These are phyloP conservation scores for Batillaria attramentaria DNA, from an alignment of 1,140 invertebrate species.

Conservation along the genomic window DNA sequence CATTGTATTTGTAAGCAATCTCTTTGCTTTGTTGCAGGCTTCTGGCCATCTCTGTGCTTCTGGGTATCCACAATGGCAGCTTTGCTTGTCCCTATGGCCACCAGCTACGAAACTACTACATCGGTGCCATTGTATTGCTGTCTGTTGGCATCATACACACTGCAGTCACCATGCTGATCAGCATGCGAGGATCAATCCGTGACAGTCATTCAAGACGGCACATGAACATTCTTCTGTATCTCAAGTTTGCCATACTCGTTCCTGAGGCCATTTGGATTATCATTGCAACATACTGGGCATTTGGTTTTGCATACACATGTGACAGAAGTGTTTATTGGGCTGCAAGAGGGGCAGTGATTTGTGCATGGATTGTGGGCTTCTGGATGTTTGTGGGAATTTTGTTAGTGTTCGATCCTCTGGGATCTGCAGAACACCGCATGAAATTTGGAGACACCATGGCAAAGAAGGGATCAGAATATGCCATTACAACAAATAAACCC, in stretches of 20 bases:
- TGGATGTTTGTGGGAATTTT: conserved; percentile 83
- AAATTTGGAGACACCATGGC: not conserved
- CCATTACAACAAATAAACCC: conserved; percentile 4
- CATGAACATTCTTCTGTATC: conserved; percentile 68
- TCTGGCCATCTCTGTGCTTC: conserved; percentile 54
- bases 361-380: conserved; percentile 85
- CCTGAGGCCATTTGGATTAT: conserved; percentile 85
- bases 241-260: conserved; percentile 77
- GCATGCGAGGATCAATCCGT: conserved; percentile 70
- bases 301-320: conserved; percentile 70
- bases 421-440: conserved; percentile 35
- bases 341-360: conserved; percentile 79
- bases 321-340: conserved; percentile 53
- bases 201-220: conserved; percentile 65
- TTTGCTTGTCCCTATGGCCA: conserved; percentile 50
- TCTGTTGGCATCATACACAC: conserved; percentile 62
- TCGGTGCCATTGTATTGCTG: conserved; percentile 62
- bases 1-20: too few relatives aligned
- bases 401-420: conserved; percentile 86
- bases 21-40: conserved; percentile 52
- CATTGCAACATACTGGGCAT: conserved; percentile 87
- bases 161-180: conserved; percentile 62
- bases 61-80: conserved; percentile 46
- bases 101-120: conserved; percentile 56
- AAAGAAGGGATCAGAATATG: not conserved